Percentiles rank a stretch among this genome's conserved stretches.
Conservation (phyloP, 1,140 invertebrate genomes). For the Drosophila busckii region DNA sequence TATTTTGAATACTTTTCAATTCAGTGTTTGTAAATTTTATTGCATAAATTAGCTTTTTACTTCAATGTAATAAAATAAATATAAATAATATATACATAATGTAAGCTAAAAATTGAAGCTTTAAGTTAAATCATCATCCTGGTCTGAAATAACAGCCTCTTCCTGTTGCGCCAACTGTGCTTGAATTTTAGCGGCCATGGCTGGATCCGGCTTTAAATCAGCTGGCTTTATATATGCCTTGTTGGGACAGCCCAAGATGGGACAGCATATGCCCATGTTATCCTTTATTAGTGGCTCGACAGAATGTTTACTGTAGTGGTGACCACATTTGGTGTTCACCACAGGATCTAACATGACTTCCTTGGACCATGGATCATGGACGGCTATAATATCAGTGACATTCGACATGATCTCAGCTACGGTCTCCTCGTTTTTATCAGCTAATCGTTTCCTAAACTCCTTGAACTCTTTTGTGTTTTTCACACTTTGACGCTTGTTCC, state of each 20-base stretch:
- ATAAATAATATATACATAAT: too few species aligned
- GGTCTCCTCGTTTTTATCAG: slow-evolving; percentile 1
- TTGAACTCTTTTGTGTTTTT: slow-evolving; percentile 27
- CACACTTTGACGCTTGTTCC: slow-evolving; percentile 9
- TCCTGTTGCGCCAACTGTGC: not conserved
- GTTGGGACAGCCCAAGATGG: slow-evolving; percentile 37
- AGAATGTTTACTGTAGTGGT: slow-evolving; percentile 44
- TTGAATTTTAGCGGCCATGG: not conserved
- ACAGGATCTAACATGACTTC: slow-evolving; percentile 35
- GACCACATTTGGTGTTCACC: slow-evolving; percentile 39
- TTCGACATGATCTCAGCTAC: slow-evolving; percentile 1
- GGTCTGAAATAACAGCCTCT: not conserved
- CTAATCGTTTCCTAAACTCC: slow-evolving; percentile 12
- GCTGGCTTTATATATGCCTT: slow-evolving; percentile 19
- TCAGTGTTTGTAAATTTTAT: too few species aligned
- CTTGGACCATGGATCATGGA: slow-evolving; percentile 49
- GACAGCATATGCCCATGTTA: slow-evolving; percentile 23
- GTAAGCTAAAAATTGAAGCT: too few species aligned
- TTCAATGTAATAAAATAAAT: too few species aligned
- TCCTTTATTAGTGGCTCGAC: slow-evolving; percentile 24
- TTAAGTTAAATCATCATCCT: slow-evolving; percentile 10
- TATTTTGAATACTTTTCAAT: not conserved
- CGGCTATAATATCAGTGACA: slow-evolving; percentile 1
- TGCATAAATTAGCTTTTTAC: too few species aligned
- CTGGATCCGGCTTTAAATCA: slow-evolving; percentile 13